Base-by-base conservation (phyloP, 2,888 invertebrate species). In the Keiferia lycopersicella region DNA sequence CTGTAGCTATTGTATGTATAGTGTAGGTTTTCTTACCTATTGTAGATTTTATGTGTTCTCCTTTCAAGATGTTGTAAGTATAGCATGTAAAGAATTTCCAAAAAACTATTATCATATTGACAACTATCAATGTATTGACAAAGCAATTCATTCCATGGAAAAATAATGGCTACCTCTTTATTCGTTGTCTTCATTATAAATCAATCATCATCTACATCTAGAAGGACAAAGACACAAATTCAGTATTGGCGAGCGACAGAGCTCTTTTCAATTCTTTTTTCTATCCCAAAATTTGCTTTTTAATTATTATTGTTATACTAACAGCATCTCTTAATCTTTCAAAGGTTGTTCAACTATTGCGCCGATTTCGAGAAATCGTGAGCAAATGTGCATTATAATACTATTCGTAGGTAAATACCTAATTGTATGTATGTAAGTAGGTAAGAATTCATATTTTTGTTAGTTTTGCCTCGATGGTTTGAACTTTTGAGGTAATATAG, bases 1-100 rank as follows among this genome's bases (percentile, higher is more conserved):
- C 88, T 90, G 82, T 91, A 88, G 83, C 84, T 90, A 89, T 83
- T 87, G 75, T 86, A 87, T 84, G 86, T 89, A 87, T 81, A 80
- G 71, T 68, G 83, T 90, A 89, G 88, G 82, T 66, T 81, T 66
- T 81, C 80, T 82, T 83, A 80, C 74, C 79, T 80, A 10, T 88
- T 86, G 62, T 34, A 86, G 76, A 82, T 69, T 83, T 76, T 91
- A 83, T 82, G 72, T 83, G 76, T 77, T 79, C 71, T 70, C 67
- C 78, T 72, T 68, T 63, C 64, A 69, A 73, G 73, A 77, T 70
- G 70, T 80, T 77, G 76, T 74, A 71, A 75, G 76, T 79, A 39
- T 20, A 59, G 18, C 18, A 18, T 56, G 34, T n/a, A n/a, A 56
- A 8, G 14, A 53, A n/a, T n/a, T n/a, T n/a, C n/a, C n/a, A n/a